A percentile compares a stretch with the other conserved stretches of the same genome.
Evolutionary conservation across 1,140 invertebrate species (phyloP).

Genomic region (Drosophila elegans): DNA sequence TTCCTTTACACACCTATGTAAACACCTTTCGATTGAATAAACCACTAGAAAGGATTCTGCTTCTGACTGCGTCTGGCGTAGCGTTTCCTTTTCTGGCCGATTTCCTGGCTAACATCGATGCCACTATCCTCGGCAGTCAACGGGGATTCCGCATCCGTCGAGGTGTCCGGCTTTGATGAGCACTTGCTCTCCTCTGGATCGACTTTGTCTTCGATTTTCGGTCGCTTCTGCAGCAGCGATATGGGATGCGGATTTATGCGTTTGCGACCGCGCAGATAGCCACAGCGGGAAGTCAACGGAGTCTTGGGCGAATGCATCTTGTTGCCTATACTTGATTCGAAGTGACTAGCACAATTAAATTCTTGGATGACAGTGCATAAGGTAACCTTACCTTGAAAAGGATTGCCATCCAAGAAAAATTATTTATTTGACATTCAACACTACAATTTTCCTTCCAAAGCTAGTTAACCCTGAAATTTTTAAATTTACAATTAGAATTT

Average conservation of each 20-base stretch:
- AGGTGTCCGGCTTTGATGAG: background rate
- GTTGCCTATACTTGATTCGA: background rate
- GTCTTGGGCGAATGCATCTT: background rate
- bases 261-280: conserved; percentile 26
- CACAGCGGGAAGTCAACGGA: conserved; percentile 22
- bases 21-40: conserved; percentile 49
- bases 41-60: conserved; percentile 10
- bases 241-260: conserved; percentile 28
- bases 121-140: background rate
- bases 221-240: background rate
- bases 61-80: background rate
- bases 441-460: too few relatives aligned
- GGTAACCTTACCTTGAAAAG: too few relatives aligned
- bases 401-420: too few relatives aligned
- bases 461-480: too few relatives aligned
- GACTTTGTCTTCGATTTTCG: background rate
- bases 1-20: conserved; percentile 61
- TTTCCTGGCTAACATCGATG: background rate
- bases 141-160: too few relatives aligned
- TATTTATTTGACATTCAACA: too few relatives aligned
- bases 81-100: too few relatives aligned
- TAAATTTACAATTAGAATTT: too few relatives aligned
- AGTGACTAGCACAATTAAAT: too few relatives aligned
- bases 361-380: too few relatives aligned
- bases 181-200: background rate